phyloP scores from a whole-genome alignment of 2,888 invertebrate genomes.

The Charanyca ferruginea region DNA sequence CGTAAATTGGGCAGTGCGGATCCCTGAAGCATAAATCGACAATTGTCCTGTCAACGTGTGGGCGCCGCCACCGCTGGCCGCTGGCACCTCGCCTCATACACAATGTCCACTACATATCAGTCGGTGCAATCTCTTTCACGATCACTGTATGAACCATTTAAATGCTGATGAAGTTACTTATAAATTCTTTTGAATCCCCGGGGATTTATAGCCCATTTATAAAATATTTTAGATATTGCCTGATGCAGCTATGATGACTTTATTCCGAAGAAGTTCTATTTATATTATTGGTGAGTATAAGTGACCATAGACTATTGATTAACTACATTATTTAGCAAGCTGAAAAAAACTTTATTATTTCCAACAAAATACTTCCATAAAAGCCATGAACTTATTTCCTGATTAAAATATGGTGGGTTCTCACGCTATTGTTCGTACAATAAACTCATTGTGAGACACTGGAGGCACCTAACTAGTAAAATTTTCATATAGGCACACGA shows the following conservation, averaged over 20 bases:
- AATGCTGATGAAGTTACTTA: constrained; percentile 54
- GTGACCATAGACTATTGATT: neutral
- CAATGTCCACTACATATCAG: constrained; percentile 61
- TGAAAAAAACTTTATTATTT: constrained; percentile 10
- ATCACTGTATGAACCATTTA: constrained; percentile 52
- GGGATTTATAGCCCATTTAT: constrained; percentile 36
- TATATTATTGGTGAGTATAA: neutral
- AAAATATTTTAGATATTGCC: constrained; percentile 24
- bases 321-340: constrained; percentile 2
- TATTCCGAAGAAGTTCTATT: neutral
- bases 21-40: constrained; percentile 80
- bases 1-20: constrained; percentile 74
- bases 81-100: constrained; percentile 64
- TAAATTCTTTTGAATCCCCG: constrained; percentile 46
- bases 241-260: neutral
- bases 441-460: constrained; percentile 23
- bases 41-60: constrained; percentile 83
- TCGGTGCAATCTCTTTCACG: constrained; percentile 55
- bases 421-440: constrained; percentile 19
- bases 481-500: constrained; percentile 31
- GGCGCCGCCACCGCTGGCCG: constrained; percentile 69
- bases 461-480: constrained; percentile 15
- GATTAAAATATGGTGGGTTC: constrained; percentile 23
- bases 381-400: neutral
- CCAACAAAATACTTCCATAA: neutral